A percentile compares a stretch with the other conserved stretches of the same genome.
These are phyloP conservation scores for Archilochus colubris DNA, from an alignment of 2,113 vertebrate species.

Conservation along the genomic window DNA sequence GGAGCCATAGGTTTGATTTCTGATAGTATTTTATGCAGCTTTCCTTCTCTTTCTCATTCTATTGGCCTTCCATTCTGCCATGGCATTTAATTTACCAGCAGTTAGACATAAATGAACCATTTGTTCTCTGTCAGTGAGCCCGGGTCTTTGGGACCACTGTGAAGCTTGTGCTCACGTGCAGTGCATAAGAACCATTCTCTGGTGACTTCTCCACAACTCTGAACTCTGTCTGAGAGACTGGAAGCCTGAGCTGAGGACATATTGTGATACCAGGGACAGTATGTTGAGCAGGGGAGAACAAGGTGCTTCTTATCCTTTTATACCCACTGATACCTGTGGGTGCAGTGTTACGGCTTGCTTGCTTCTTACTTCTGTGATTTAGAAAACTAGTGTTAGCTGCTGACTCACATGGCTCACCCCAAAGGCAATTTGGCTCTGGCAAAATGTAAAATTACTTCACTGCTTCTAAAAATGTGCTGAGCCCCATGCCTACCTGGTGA, in stretches of 20 bases:
- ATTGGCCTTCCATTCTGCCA: neutral
- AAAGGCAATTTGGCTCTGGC: neutral
- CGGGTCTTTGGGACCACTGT: fast-evolving
- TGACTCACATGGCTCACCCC: neutral
- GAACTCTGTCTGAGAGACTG: fast-evolving
- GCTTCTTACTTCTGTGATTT: neutral
- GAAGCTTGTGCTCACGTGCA: fast-evolving
- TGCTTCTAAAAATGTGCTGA: neutral
- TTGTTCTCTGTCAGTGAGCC: neutral
- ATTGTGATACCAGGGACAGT: neutral
- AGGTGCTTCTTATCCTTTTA: neutral
- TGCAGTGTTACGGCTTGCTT: neutral
- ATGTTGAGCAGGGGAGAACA: neutral
- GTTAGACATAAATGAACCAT: neutral
- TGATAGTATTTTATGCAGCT: neutral
- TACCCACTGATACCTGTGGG: fast-evolving
- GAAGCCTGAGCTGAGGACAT: fast-evolving
- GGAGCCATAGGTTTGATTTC: neutral
- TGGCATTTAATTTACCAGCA: neutral
- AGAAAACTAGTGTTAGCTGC: neutral
- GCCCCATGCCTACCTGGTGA: neutral
- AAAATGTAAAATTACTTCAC: neutral
- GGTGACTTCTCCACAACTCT: neutral
- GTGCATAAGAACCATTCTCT: neutral
- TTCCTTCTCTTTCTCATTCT: neutral